Conservation (phyloP, 2,113 vertebrate species). For the Cyanoliseus patagonus region DNA sequence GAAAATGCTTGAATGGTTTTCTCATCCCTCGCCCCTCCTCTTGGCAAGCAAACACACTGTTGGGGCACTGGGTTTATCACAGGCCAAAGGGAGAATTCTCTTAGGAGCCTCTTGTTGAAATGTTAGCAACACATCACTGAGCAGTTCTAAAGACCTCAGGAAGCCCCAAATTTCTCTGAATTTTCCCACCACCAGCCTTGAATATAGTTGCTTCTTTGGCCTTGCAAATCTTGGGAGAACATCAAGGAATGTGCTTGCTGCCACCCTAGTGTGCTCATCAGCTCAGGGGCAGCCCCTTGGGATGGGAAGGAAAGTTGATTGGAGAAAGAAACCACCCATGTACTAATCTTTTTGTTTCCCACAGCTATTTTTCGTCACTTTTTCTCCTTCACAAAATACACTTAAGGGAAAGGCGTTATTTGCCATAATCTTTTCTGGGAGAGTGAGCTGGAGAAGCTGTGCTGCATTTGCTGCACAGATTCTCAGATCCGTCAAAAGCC, state of each 20-base stretch:
- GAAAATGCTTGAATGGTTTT: conserved; percentile 44
- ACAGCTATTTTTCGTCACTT: not conserved
- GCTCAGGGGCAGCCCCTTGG: not conserved
- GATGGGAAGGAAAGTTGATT: not conserved
- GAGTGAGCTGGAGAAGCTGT: conserved; percentile 3
- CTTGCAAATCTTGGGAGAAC: conserved; percentile 1
- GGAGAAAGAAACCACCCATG: conserved; percentile 3
- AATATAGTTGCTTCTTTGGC: conserved; percentile 3
- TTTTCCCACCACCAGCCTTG: conserved; percentile 38
- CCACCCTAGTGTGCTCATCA: not conserved
- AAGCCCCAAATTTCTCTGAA: conserved; percentile 24
- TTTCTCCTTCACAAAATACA: not conserved
- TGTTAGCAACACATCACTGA: conserved; percentile 58
- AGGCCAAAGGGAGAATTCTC: conserved; percentile 46
- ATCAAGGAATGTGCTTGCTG: not conserved
- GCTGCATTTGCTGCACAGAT: conserved; percentile 10
- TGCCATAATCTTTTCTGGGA: conserved; percentile 49
- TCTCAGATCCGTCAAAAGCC: conserved; percentile 45
- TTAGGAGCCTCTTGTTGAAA: conserved; percentile 39
- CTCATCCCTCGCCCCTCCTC: conserved; percentile 31
- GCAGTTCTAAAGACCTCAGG: conserved; percentile 23
- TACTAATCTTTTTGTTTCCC: conserved; percentile 28
- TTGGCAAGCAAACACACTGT: not conserved
- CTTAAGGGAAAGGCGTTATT: conserved; percentile 19
- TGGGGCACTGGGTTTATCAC: conserved; percentile 50